These are phyloP conservation scores for Drosophila ficusphila DNA, from an alignment of 1,140 invertebrate species.

Conservation along the genomic window DNA sequence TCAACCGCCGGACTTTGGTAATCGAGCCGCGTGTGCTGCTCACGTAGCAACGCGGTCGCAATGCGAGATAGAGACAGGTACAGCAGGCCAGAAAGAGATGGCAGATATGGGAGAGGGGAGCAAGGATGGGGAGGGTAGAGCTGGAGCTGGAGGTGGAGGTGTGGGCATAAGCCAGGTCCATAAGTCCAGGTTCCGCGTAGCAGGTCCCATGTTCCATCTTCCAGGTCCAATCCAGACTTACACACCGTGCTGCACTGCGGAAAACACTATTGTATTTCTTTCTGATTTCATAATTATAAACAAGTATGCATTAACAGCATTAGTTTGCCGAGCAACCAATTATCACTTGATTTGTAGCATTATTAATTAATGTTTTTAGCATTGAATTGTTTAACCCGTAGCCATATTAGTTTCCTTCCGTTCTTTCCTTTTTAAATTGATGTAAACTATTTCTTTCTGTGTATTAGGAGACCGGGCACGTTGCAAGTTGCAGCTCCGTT, in stretches of 20 bases:
- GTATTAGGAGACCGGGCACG: constrained; percentile 38
- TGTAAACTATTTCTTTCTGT: background rate
- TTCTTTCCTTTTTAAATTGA: too few species aligned
- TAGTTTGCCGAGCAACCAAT: too few species aligned
- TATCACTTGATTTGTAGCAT: too few species aligned
- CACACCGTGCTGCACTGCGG: background rate
- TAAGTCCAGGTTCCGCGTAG: constrained; percentile 14
- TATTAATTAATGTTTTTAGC: background rate
- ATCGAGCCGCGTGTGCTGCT: constrained; percentile 74
- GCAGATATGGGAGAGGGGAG: background rate
- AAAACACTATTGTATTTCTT: too few species aligned
- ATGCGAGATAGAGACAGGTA: constrained; percentile 24
- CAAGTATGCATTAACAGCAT: too few species aligned
- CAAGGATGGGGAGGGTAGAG: too few species aligned
- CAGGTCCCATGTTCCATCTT: constrained; percentile 19
- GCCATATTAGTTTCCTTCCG: too few species aligned
- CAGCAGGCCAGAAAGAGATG: background rate
- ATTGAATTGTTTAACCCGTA: too few species aligned
- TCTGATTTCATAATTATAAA: too few species aligned
- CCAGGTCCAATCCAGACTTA: constrained; percentile 27
- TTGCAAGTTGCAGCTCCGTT: constrained; percentile 37
- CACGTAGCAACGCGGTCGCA: constrained; percentile 68
- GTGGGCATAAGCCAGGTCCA: constrained; percentile 11
- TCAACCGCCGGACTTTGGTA: constrained; percentile 48
- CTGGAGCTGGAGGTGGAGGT: background rate